These are phyloP conservation scores for Ochotona curzoniae DNA, from an alignment of 2,113 vertebrate species.

Conservation along the genomic window DNA sequence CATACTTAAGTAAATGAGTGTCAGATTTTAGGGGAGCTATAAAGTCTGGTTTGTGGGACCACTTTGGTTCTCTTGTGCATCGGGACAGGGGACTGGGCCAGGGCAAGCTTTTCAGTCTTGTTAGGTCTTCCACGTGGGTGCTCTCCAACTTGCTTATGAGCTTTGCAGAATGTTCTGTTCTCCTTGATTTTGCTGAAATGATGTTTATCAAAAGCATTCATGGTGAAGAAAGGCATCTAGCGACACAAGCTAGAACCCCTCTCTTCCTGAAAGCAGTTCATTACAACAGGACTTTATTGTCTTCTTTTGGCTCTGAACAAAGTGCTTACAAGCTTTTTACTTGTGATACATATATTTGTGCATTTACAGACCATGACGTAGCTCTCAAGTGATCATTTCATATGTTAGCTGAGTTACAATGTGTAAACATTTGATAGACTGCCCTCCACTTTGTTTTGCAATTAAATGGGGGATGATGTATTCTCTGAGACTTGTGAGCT, in stretches of 20 bases:
- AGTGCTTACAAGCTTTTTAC: constrained; percentile 34
- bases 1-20: constrained; percentile 63
- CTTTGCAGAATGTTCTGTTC: background rate
- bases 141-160: background rate
- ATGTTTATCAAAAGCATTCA: background rate
- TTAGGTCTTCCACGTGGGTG: background rate
- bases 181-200: background rate
- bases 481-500: background rate
- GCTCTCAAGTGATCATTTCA: constrained; percentile 20
- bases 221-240: background rate
- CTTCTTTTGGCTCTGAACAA: background rate
- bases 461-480: background rate
- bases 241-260: background rate
- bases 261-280: background rate
- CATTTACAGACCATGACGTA: constrained; percentile 12
- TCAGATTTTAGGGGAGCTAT: constrained; percentile 50
- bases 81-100: background rate
- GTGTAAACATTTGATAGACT: background rate
- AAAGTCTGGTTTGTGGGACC: background rate
- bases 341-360: constrained; percentile 25
- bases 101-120: background rate
- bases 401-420: background rate
- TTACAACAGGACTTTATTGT: background rate
- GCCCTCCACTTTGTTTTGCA: background rate
- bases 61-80: background rate